Percentiles rank a stretch among this genome's conserved stretches.
Conservation (phyloP, 2,797 vertebrate species). For the Pachyuromys duprasi region DNA sequence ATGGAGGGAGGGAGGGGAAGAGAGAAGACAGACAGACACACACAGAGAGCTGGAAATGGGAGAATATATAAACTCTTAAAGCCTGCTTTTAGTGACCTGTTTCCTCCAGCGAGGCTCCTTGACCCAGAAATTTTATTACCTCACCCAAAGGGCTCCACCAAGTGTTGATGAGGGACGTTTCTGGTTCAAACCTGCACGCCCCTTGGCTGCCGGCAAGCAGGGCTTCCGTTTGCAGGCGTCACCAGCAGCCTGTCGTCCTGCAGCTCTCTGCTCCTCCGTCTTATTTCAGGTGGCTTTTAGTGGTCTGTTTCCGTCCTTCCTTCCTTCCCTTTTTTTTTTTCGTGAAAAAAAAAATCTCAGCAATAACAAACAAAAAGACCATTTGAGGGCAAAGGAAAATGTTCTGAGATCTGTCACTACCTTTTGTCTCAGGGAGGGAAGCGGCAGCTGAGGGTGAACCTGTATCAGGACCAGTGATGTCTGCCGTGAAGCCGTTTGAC, state of each 20-base stretch:
- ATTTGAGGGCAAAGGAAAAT: constrained; percentile 18
- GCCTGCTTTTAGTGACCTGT: neutral
- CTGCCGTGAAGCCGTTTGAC: neutral
- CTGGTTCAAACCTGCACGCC: neutral
- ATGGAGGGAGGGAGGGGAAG: neutral
- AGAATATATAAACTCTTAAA: neutral
- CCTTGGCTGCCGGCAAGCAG: neutral
- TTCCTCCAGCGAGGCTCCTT: neutral
- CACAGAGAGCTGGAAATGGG: neutral
- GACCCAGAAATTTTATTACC: neutral
- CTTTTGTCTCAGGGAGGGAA: neutral
- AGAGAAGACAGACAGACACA: neutral
- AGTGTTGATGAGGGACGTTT: neutral
- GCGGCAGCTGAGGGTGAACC: neutral
- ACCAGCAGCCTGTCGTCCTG: neutral
- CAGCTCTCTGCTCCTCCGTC: neutral
- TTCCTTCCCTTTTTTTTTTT: neutral
- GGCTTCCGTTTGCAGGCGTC: neutral
- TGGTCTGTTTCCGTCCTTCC: neutral
- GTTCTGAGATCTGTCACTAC: neutral
- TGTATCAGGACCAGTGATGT: neutral
- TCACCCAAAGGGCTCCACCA: neutral
- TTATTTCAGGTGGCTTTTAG: constrained; percentile 9
- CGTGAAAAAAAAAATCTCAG: constrained; percentile 29
- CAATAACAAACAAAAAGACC: constrained; percentile 3